phyloP scores from a whole-genome alignment of 2,888 invertebrate species.

The Ophion ventricosus region DNA sequence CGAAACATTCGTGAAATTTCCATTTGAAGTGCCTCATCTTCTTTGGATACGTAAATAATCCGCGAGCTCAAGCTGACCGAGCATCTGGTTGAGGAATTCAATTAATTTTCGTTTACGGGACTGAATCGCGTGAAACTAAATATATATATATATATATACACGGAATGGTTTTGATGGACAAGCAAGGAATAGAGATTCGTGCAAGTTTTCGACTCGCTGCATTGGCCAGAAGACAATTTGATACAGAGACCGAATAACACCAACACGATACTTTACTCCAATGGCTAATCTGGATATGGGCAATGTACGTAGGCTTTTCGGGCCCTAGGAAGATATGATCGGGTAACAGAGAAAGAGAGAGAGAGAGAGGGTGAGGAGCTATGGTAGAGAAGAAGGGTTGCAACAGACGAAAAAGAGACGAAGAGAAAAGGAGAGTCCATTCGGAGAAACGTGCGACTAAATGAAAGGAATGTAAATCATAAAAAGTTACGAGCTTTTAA shows the following conservation, averaged over 20 bases:
- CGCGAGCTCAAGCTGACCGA: constrained; percentile 49
- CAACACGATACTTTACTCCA: background rate
- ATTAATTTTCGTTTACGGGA: constrained; percentile 61
- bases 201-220: constrained; percentile 36
- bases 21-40: constrained; percentile 20
- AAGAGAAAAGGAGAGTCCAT: constrained; percentile 73
- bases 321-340: constrained; percentile 37
- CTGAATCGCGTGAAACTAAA: background rate
- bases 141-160: background rate
- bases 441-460: constrained; percentile 81
- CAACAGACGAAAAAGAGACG: constrained; percentile 47
- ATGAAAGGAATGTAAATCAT: constrained; percentile 83
- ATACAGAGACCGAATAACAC: too few relatives aligned
- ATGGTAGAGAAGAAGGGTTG: constrained; percentile 23
- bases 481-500: constrained; percentile 84
- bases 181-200: constrained; percentile 32
- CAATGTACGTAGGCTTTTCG: constrained; percentile 24
- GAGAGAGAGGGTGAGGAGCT: background rate
- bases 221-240: too few relatives aligned
- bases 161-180: constrained; percentile 49
- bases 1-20: constrained; percentile 12
- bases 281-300: background rate
- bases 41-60: constrained; percentile 59
- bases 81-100: constrained; percentile 55
- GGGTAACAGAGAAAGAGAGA: background rate